Base-by-base conservation (phyloP, 2,888 invertebrate genomes). In the Timema cristinae region DNA sequence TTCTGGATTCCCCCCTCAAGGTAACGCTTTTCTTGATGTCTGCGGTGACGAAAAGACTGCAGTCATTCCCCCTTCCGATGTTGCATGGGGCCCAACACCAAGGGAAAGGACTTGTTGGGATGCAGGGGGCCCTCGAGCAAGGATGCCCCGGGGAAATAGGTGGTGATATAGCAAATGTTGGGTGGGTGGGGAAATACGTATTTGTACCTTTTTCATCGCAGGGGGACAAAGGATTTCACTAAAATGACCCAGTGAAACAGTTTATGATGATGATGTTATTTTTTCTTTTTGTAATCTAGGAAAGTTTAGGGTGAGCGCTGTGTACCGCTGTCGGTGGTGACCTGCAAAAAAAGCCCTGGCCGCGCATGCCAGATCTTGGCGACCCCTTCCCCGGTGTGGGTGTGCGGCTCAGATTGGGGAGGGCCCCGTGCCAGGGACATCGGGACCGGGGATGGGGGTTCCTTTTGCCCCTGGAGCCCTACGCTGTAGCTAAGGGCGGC, bases 371-470 rank as follows among this genome's bases (percentile, higher is more conserved):
- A 7, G 54, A 52, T 47, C n/a, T 47, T 72, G 6, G 66, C 49
- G 47, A 47, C 8, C 8, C 10, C 10, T n/a, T 7, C 71, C 47
- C n/a, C 15, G n/a, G 32, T 73, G 73, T 52, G 0, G 7, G 16
- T 16, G 11, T 73, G 73, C 49, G 67, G 66, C 11, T 11, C n/a
- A 11, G 47, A 50, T 15, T 50, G 66, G 66, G 49, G 50, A n/a
- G 73, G 71, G 56, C 52, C 70, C 8, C 67, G 66, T 15, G 73
- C 71, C 13, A 66, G 73, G n/a, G 71, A 69, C 11, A 71, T 49
- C 48, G 69, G 16, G 71, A 73, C 66, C 68, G 67, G 50, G 69
- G 71, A 5, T 10, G 59, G 16, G 73, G 73, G 1, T 50, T 66
- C n/a, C 16, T 73, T 16, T n/a, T 71, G 10, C 16, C 51, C 13